These are phyloP conservation scores for Callaeas wilsoni DNA, from an alignment of 2,113 vertebrate species.

Conservation along the genomic window DNA sequence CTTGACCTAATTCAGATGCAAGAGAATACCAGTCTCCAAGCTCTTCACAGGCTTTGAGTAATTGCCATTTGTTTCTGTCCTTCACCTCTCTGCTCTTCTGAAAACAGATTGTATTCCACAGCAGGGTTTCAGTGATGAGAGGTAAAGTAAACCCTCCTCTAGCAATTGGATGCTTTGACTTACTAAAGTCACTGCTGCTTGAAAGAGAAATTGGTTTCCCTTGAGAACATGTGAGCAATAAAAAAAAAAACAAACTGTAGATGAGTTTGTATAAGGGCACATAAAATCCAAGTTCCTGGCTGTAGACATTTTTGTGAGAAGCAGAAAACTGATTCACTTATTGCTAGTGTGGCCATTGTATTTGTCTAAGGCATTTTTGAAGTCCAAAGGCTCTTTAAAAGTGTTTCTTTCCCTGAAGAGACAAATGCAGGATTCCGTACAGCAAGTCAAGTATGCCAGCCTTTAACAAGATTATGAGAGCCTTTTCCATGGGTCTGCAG, in stretches of 20 bases:
- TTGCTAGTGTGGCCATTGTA: background rate
- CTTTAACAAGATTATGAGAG: slow-evolving; percentile 43
- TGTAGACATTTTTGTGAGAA: background rate
- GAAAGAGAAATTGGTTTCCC: slow-evolving; percentile 46
- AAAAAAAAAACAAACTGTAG: background rate
- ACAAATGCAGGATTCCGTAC: slow-evolving; percentile 4
- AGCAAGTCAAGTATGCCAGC: background rate
- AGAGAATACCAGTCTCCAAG: background rate
- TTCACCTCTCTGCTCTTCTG: slow-evolving; percentile 28
- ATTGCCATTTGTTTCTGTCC: slow-evolving; percentile 38
- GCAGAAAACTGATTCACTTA: slow-evolving; percentile 1
- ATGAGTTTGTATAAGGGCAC: slow-evolving; percentile 4
- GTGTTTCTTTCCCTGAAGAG: slow-evolving; percentile 54
- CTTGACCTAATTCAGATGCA: slow-evolving; percentile 4
- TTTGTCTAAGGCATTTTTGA: slow-evolving; percentile 49
- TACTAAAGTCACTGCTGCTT: slow-evolving; percentile 24
- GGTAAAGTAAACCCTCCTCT: slow-evolving; percentile 15
- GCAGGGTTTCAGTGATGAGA: slow-evolving; percentile 36
- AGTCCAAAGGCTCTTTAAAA: slow-evolving; percentile 15
- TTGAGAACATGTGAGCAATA: slow-evolving; percentile 21
- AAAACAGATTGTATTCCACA: slow-evolving; percentile 22
- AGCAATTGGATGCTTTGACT: slow-evolving; percentile 38
- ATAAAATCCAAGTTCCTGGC: slow-evolving; percentile 4
- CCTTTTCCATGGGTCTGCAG: slow-evolving; percentile 4
- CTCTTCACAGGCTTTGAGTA: slow-evolving; percentile 11